Percentiles rank a stretch among this genome's conserved stretches.
These are phyloP conservation scores for Tryphoninae sp. DNA, from an alignment of 2,888 invertebrate genomes.

Conservation along the genomic window DNA sequence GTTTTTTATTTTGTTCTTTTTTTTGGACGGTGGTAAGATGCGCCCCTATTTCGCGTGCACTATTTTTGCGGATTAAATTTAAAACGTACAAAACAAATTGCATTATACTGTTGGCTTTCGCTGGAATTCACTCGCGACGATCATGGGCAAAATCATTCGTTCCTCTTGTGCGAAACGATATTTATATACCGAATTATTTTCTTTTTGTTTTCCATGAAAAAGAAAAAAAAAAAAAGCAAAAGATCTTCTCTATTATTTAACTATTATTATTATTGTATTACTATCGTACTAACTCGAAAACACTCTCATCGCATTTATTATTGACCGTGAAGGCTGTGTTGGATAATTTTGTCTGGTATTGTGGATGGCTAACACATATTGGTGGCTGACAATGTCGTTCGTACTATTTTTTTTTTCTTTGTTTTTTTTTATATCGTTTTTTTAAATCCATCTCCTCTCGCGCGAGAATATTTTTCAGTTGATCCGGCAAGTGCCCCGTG, in stretches of 20 bases:
- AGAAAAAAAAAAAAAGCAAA: slow-evolving; percentile 13
- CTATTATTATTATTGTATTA: slow-evolving; percentile 69
- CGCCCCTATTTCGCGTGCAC: slow-evolving; percentile 62
- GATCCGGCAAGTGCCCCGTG: slow-evolving; percentile 36
- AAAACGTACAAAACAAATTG: slow-evolving; percentile 54
- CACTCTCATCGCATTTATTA: slow-evolving; percentile 58
- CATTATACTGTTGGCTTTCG: slow-evolving; percentile 76
- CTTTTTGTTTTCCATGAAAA: slow-evolving; percentile 9
- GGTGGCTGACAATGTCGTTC: slow-evolving; percentile 72
- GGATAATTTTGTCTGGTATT: slow-evolving; percentile 78
- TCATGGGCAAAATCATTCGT: slow-evolving; percentile 69
- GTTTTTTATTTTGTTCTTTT: slow-evolving; percentile 15
- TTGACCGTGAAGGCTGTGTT: slow-evolving; percentile 68
- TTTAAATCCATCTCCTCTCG: slow-evolving; percentile 30
- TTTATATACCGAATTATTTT: slow-evolving; percentile 36
- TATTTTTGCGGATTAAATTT: slow-evolving; percentile 56
- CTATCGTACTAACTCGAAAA: slow-evolving; percentile 61
- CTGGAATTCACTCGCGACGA: slow-evolving; percentile 72
- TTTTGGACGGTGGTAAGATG: slow-evolving; percentile 60
- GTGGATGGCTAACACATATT: slow-evolving; percentile 77
- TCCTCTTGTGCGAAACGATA: slow-evolving; percentile 45
- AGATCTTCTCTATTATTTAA: slow-evolving; percentile 58
- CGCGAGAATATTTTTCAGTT: slow-evolving; percentile 14
- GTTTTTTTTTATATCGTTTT: slow-evolving; percentile 15
- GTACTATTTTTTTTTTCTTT: slow-evolving; percentile 41